Evolutionary conservation across 2,113 vertebrate species (phyloP), one percentile per base, ranked within the genome.

Genomic region (Anguilla japonica): DNA sequence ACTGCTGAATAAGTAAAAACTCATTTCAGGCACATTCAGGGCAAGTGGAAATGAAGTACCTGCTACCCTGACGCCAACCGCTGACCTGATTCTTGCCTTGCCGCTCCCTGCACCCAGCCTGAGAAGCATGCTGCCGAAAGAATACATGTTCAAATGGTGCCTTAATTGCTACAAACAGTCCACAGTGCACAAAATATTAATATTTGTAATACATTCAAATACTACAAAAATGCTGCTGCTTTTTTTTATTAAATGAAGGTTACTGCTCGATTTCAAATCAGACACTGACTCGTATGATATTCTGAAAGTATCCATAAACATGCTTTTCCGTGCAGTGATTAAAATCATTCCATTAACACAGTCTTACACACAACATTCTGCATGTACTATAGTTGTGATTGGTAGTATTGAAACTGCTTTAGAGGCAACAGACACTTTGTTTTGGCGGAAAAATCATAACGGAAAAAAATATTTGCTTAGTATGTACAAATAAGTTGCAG

Each of bases 1-100:
- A 86, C 84, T 83, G 75, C 82, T 87, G 84, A 89, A 89, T 89
- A 87, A 89, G 87, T 89, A 46, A 88, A 89, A 87, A 79, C 84
- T 75, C 53, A 29, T 22, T n/a, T n/a, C 82, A 83, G 86, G 60
- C 41, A 63, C 79, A 88, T 86, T 87, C 85, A 79, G 87, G 87
- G 83, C 85, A 85, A n/a, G 60, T 84, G 81, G 40, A 87, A 89
- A 88, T 86, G 53, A 84, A 43, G 39, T 63, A 56, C 83, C 7
- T 57, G 87, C 63, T 79, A 81, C 56, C 86, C 86, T 88, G 82
- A 85, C 88, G 87, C 83, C 85, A 85, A 89, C 85, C 83, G 85
- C 60, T 88, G 87, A 75, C 83, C 87, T 83, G 82, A 86, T 87
- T 88, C 18, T n/a, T 71, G 34, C 71, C 39, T 86, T 67, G 60